Evolutionary conservation across 2,888 invertebrate species (phyloP).

Genomic region (Caenorhabditis parvicauda): DNA sequence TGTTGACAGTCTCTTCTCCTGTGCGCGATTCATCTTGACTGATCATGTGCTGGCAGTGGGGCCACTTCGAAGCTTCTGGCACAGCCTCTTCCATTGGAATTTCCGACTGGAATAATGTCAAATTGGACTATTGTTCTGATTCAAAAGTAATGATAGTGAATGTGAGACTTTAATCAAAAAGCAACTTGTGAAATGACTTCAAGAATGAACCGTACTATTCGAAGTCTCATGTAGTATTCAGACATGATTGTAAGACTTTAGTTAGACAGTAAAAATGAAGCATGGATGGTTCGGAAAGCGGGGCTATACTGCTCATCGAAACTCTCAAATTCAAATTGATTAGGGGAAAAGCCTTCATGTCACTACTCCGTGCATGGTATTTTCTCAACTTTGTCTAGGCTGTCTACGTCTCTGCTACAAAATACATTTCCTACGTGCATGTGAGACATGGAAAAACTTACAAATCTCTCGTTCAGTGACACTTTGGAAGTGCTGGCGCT

Average conservation of each 20-base stretch:
- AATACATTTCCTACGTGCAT: no score
- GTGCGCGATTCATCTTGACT: conserved; percentile 31
- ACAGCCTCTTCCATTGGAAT: conserved; percentile 21
- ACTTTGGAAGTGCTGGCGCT: conserved; percentile 12
- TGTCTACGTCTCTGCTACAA: no score
- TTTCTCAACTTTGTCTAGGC: no score
- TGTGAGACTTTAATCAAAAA: no score
- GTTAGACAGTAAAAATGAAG: neutral
- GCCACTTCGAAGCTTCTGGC: conserved; percentile 42
- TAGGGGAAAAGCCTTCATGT: neutral
- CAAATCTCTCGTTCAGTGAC: conserved; percentile 16
- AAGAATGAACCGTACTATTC: no score
- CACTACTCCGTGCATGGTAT: no score
- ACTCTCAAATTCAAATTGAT: neutral
- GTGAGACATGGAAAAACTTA: conserved; percentile 1
- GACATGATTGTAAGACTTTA: no score
- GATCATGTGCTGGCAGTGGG: conserved; percentile 41
- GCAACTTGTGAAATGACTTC: neutral
- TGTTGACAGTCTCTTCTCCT: conserved; percentile 22
- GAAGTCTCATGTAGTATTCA: no score
- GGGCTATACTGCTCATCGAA: no score
- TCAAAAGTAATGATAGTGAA: neutral
- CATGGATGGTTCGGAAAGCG: neutral
- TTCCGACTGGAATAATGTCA: conserved; percentile 12
- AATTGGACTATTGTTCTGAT: neutral